Percentiles rank a stretch among this genome's conserved stretches.
Evolutionary conservation across 2,113 vertebrate genomes (phyloP).

Genomic region (Gobius niger): DNA sequence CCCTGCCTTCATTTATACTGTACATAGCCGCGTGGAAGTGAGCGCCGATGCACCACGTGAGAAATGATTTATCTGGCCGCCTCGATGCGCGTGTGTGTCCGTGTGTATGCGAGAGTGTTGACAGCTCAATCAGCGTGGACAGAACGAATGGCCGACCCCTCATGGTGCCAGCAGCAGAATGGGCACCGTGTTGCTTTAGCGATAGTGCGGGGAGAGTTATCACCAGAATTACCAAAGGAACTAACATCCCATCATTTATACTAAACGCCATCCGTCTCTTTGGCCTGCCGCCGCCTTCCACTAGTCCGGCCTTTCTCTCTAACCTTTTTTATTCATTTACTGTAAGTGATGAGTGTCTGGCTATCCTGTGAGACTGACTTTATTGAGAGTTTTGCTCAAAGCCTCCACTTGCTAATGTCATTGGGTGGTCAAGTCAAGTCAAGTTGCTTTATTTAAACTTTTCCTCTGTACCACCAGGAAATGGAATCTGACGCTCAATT

Average conservation of each 20-base stretch:
- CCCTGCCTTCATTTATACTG: slow-evolving; percentile 33
- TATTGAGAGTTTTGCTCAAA: background rate
- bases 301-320: slow-evolving; percentile 16
- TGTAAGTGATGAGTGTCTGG: slow-evolving; percentile 6
- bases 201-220: slow-evolving; percentile 61
- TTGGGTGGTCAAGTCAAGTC: too few relatives aligned
- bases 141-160: slow-evolving; percentile 57
- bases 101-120: slow-evolving; percentile 33
- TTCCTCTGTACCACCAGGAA: too few relatives aligned
- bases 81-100: slow-evolving; percentile 14
- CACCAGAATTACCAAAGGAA: slow-evolving; percentile 57
- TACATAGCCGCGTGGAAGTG: slow-evolving; percentile 34
- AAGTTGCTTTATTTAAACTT: too few relatives aligned
- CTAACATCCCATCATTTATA: slow-evolving; percentile 63
- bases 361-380: background rate
- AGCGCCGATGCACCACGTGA: background rate
- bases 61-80: slow-evolving; percentile 47
- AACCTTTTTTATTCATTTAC: slow-evolving; percentile 26
- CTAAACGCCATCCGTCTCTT: slow-evolving; percentile 40
- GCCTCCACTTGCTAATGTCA: too few relatives aligned
- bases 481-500: too few relatives aligned
- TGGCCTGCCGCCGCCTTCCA: slow-evolving; percentile 26
- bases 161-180: slow-evolving; percentile 45
- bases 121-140: slow-evolving; percentile 70
- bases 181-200: slow-evolving; percentile 63